Evolutionary conservation across 2,888 invertebrate genomes (phyloP).

Genomic region (Drosophila borborema): DNA sequence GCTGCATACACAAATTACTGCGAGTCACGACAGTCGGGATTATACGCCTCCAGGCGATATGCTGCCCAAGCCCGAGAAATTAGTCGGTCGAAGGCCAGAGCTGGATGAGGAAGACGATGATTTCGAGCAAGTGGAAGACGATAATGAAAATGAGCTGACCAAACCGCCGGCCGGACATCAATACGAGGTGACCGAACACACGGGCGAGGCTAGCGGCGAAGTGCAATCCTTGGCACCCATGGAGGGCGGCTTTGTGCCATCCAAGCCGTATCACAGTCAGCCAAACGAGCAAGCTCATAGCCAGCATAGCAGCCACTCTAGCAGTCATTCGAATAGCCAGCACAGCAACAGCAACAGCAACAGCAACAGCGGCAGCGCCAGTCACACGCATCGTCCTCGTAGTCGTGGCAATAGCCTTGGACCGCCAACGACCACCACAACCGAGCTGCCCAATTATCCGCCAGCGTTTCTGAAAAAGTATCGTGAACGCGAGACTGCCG

Average conservation of each 20-base stretch:
- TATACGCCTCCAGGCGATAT: constrained; percentile 46
- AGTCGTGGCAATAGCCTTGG: constrained; percentile 24
- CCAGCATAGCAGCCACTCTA: constrained; percentile 17
- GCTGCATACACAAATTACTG: constrained; percentile 76
- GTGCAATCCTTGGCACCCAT: constrained; percentile 43
- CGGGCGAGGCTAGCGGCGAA: constrained; percentile 78
- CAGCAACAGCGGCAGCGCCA: not conserved
- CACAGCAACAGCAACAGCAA: not conserved
- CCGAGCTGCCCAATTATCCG: constrained; percentile 82
- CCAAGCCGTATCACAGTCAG: constrained; percentile 37
- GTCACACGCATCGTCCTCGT: constrained; percentile 31
- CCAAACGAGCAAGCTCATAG: not conserved
- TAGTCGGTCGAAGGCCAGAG: constrained; percentile 43
- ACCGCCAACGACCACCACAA: constrained; percentile 52
- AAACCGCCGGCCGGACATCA: constrained; percentile 50
- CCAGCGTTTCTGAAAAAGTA: constrained; percentile 73
- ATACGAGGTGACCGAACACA: constrained; percentile 83
- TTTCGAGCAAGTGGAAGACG: constrained; percentile 56
- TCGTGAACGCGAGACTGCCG: constrained; percentile 58
- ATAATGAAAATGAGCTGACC: constrained; percentile 63
- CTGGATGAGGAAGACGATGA: constrained; percentile 54
- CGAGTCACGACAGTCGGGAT: constrained; percentile 45
- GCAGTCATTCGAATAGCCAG: not conserved
- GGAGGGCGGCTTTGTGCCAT: constrained; percentile 71
- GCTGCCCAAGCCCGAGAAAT: constrained; percentile 76